A percentile compares a stretch with the other conserved stretches of the same genome.
These are phyloP conservation scores for Anagyrus pseudococci DNA, from an alignment of 2,888 invertebrate species.

Conservation along the genomic window DNA sequence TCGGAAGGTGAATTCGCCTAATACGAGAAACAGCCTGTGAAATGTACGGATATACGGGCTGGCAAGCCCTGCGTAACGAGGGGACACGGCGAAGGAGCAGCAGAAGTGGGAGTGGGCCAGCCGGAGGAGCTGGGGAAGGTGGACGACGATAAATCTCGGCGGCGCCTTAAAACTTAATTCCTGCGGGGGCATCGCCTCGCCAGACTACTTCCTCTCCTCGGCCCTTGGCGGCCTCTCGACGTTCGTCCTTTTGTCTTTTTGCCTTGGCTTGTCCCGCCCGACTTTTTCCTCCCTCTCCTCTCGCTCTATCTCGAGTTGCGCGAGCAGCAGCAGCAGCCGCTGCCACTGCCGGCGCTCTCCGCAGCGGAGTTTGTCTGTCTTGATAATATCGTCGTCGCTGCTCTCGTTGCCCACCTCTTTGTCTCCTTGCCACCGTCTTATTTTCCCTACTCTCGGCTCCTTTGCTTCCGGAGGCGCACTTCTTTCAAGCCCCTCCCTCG, in stretches of 20 bases:
- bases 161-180: slow-evolving; percentile 51
- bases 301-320: no score
- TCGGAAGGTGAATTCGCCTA: no score
- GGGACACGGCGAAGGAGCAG: no score
- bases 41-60: slow-evolving; percentile 23
- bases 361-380: slow-evolving; percentile 20
- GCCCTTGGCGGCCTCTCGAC: background rate
- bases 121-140: slow-evolving; percentile 21
- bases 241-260: slow-evolving; percentile 3
- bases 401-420: slow-evolving; percentile 5
- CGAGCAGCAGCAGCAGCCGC: slow-evolving; percentile 14
- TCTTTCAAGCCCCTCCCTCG: background rate
- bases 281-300: no score
- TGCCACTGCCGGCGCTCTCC: slow-evolving; percentile 7
- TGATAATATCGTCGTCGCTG: slow-evolving; percentile 14
- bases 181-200: slow-evolving; percentile 35
- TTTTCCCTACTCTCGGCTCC: slow-evolving; percentile 3
- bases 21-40: slow-evolving; percentile 19
- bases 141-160: slow-evolving; percentile 48
- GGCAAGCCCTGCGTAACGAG: slow-evolving; percentile 24
- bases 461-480: background rate
- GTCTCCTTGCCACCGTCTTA: background rate
- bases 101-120: no score
- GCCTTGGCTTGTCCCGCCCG: no score
- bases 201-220: slow-evolving; percentile 10